Evolutionary conservation across 2,888 invertebrate species (phyloP), one percentile per base, ranked within the genome.

Genomic region (Lottia gigantea): DNA sequence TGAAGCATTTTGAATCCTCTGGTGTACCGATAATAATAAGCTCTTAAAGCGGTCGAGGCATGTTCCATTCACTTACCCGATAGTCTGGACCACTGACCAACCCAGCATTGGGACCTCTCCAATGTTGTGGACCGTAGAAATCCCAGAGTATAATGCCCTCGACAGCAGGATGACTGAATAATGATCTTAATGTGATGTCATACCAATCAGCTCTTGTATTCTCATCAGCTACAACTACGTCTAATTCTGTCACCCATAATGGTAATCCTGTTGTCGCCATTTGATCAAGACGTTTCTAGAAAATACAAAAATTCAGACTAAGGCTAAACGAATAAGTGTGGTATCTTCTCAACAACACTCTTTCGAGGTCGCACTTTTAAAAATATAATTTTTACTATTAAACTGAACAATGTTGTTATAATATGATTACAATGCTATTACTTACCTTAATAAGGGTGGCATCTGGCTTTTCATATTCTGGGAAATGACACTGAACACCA

Each of bases 141-240:
- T 79, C 80, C 82, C 82, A 82, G 14, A 81, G 25, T 4, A 78
- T 71, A 25, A 78, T 73, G 11, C 78, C 78, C 62, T 77, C 74
- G 15, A 78, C 70, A 7, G 74, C 49, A 0, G 78, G 76, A 25
- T 77, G 74, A 62, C 74, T 72, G 71, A 74, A 78, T 63, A 70
- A 74, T 15, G 71, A 16, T 4, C 74, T 71, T 14, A 77, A 45
- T n/a, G 71, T 71, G n/a, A 72, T 68, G 40, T 77, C 77, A 15
- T 73, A 75, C 67, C 69, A 68, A 62, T 77, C 74, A 23, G 78
- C 77, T 25, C 72, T 47, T 11, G 47, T 16, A 25, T 66, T 47
- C 46, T 64, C 62, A n/a, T 69, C 71, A 1, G 62, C 26, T 14
- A 12, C 31, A 31, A 55, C 62, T 11, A 67, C 62, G 45, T 68